Base-by-base conservation (phyloP, 2,888 invertebrate genomes). In the Ephialtes manifestator region DNA sequence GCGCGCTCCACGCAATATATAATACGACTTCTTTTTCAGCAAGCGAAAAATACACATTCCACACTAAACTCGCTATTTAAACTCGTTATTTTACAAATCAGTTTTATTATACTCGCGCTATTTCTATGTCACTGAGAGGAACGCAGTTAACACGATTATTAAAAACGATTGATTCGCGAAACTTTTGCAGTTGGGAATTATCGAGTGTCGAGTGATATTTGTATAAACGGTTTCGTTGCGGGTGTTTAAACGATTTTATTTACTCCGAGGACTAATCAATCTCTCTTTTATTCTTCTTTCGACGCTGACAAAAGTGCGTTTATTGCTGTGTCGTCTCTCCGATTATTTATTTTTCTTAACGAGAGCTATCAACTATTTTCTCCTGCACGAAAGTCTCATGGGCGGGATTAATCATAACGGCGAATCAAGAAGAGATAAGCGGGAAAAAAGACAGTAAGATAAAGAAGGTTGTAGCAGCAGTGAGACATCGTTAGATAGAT, bases 1-100 rank as follows among this genome's bases (percentile, higher is more conserved):
- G 43, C 74, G 31, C 31, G 18, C 18, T n/a, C 48, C 31, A 74
- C 48, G 31, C 60, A 35, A 74, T 20, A 58, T 15, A 72, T 43
- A 58, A 46, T 35, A 39, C 46, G 13, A 55, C 4, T n/a, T 35
- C n/a, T 31, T 67, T 43, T 18, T 20, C 65, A 43, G 13, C 65
- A 20, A 31, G 20, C 65, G 18, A 65, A 28, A 58, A 28, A 58
- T 28, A 39, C 5, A 63, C 39, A 55, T 24, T 55, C 11, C 55
- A 55, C 2, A 7, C 10, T 39, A 39, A 8, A 55, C 55, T 24
- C 20, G 20, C 24, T 24, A 11, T 20, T 58, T 4, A 28, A 28
- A 10, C n/a, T n/a, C 4, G 4, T 28, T 13, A 13, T 28, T 11
- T 28, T 24, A 31, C 15, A 10, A 28, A 13, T 4, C 5, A 28